Evolutionary conservation across 2,888 invertebrate species (phyloP).

Genomic region (Glaucopsyche alexis): DNA sequence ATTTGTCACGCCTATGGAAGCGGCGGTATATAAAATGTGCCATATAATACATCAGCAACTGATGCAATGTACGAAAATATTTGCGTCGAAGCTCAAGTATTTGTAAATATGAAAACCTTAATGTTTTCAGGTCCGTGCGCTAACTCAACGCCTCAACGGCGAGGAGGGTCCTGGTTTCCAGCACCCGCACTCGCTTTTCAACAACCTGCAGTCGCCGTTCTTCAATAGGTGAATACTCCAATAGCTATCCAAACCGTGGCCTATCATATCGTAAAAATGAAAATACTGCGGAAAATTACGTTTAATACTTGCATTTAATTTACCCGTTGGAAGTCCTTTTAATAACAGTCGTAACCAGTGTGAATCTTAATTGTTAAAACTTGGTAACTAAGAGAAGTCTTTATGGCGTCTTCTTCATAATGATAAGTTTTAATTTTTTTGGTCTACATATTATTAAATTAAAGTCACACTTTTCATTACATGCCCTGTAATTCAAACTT

Average conservation of each 20-base stretch:
- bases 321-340: neutral
- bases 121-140: constrained; percentile 84
- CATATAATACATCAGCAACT: too few relatives aligned
- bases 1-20: too few relatives aligned
- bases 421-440: neutral
- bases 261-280: neutral
- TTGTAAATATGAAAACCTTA: too few relatives aligned
- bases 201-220: constrained; percentile 75
- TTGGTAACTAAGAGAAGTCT: neutral
- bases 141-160: constrained; percentile 91
- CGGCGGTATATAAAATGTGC: too few relatives aligned
- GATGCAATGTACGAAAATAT: too few relatives aligned
- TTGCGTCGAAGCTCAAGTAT: too few relatives aligned
- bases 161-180: constrained; percentile 85
- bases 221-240: constrained; percentile 66
- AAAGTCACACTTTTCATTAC: neutral
- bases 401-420: neutral
- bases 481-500: neutral
- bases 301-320: neutral
- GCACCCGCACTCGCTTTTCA: constrained; percentile 72
- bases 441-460: neutral
- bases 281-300: neutral
- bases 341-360: neutral
- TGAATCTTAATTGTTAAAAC: neutral
- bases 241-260: neutral